Conservation (phyloP, 2,113 vertebrate genomes). For the Dermatemys mawii region DNA sequence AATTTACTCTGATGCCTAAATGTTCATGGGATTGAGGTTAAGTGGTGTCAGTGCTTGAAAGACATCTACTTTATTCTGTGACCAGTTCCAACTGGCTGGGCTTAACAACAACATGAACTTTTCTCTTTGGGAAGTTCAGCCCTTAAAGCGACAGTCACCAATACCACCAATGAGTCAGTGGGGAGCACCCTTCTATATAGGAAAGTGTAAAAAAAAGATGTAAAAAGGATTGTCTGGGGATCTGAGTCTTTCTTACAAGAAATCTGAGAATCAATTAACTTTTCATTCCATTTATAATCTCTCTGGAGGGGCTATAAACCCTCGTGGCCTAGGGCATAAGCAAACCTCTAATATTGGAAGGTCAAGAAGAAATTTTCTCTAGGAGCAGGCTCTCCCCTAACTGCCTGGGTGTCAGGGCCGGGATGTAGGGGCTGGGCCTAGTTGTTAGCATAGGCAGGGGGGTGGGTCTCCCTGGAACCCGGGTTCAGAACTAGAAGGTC, state of each 20-base stretch:
- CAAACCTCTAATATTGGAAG: accelerated
- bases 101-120: no score
- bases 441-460: no score
- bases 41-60: no score
- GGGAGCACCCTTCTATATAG: neutral
- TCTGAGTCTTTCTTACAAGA: no score
- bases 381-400: accelerated
- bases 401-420: neutral
- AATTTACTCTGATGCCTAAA: neutral
- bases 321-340: neutral
- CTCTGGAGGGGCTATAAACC: neutral
- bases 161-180: neutral
- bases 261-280: neutral
- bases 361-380: accelerated
- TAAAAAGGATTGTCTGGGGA: neutral
- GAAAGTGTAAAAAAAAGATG: neutral
- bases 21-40: no score
- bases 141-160: no score
- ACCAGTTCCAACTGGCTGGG: no score
- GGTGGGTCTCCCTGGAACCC: neutral
- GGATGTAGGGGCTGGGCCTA: neutral
- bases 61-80: no score
- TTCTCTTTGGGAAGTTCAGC: no score
- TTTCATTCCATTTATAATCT: neutral
- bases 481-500: neutral